Percentiles rank a stretch among this genome's conserved stretches.
These are phyloP conservation scores for Cyanocitta stelleri DNA, from an alignment of 2,113 vertebrate species.

Conservation along the genomic window DNA sequence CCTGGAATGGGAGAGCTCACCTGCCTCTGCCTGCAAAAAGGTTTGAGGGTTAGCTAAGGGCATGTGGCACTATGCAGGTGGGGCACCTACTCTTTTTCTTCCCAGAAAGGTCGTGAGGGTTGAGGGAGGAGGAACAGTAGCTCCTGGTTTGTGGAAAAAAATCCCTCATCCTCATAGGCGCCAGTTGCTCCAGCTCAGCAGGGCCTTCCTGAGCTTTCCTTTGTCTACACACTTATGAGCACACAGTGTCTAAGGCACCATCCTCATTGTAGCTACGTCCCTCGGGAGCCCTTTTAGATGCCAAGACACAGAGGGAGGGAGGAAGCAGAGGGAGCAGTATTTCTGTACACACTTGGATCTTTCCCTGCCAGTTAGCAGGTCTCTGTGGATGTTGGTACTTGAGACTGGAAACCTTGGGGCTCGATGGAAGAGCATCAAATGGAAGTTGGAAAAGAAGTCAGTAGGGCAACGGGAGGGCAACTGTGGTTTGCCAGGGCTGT, in stretches of 20 bases:
- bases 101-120: not conserved
- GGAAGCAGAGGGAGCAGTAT: not conserved
- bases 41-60: not conserved
- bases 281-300: not conserved
- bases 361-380: not conserved
- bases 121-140: not conserved
- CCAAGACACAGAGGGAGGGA: not conserved
- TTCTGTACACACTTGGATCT: not conserved
- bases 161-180: not conserved
- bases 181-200: not conserved
- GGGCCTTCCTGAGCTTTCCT: not conserved
- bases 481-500: not conserved
- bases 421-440: not conserved
- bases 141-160: not conserved
- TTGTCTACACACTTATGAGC: not conserved
- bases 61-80: not conserved
- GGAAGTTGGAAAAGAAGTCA: not conserved
- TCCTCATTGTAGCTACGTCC: not conserved
- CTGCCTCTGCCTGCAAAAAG: not conserved
- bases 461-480: constrained; percentile 2
- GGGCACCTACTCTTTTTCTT: not conserved
- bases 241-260: not conserved
- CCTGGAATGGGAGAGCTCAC: not conserved
- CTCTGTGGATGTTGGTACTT: not conserved
- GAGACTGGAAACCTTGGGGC: not conserved